phyloP scores from a whole-genome alignment of 2,113 vertebrate genomes.

The Lathamus discolor region DNA sequence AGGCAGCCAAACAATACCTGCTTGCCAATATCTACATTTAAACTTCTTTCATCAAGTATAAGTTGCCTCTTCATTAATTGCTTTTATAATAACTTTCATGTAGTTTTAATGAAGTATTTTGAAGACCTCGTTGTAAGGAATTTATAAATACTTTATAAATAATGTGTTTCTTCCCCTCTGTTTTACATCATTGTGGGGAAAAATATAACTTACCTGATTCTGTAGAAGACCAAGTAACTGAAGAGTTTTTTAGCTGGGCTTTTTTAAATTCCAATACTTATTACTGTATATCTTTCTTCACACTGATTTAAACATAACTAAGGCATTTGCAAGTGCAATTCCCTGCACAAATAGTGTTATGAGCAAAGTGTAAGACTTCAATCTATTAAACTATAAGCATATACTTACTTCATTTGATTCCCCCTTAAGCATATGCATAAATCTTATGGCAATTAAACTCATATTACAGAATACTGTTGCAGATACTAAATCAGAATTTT shows the following conservation, averaged over 20 bases:
- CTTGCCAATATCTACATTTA: not conserved
- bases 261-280: not conserved
- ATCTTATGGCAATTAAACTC: not conserved
- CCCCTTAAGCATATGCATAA: not conserved
- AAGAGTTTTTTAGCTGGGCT: rapidly evolving
- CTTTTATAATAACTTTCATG: not conserved
- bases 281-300: not conserved
- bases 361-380: not conserved
- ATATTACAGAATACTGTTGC: not conserved
- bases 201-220: not conserved
- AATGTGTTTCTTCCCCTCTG: not conserved
- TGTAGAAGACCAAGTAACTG: not conserved
- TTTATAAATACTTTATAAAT: not conserved
- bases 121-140: not conserved
- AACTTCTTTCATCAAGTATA: not conserved
- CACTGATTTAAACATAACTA: not conserved
- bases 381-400: not conserved
- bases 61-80: not conserved
- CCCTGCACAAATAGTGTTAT: not conserved
- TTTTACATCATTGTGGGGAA: not conserved
- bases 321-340: not conserved
- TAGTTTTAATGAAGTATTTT: not conserved
- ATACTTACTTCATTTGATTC: not conserved
- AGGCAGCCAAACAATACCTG: not conserved
- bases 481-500: not conserved